Conservation (phyloP, 2,888 invertebrate genomes). For the Pelosia muscerda region DNA sequence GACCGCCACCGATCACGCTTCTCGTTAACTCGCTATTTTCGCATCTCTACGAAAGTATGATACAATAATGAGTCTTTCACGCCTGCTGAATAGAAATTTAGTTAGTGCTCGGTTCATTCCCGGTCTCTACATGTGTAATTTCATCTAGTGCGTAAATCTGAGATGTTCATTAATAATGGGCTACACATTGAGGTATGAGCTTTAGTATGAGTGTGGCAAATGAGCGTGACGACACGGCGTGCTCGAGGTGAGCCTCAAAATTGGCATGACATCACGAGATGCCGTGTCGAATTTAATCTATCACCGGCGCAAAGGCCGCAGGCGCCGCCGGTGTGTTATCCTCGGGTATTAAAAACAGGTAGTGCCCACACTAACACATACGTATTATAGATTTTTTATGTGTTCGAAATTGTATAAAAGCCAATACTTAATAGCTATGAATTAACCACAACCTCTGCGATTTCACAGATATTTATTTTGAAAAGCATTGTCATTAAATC, state of each 20-base stretch:
- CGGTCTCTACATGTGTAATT: slow-evolving; percentile 32
- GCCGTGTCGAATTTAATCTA: slow-evolving; percentile 86
- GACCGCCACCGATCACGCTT: slow-evolving; percentile 78
- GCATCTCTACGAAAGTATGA: slow-evolving; percentile 76
- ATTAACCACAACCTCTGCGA: slow-evolving; percentile 55
- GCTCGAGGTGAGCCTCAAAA: slow-evolving; percentile 71
- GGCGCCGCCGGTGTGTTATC: slow-evolving; percentile 71
- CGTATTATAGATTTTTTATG: slow-evolving; percentile 57
- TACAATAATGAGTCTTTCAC: slow-evolving; percentile 72
- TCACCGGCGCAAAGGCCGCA: slow-evolving; percentile 74
- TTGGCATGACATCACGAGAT: slow-evolving; percentile 86
- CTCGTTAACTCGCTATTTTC: slow-evolving; percentile 81
- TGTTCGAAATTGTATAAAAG: slow-evolving; percentile 61
- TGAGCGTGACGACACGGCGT: slow-evolving; percentile 77
- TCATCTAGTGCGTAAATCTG: slow-evolving; percentile 42
- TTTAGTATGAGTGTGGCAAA: slow-evolving; percentile 61
- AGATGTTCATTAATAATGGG: slow-evolving; percentile 66
- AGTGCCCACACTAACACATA: slow-evolving; percentile 74
- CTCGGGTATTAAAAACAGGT: slow-evolving; percentile 74
- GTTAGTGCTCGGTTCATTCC: slow-evolving; percentile 50
- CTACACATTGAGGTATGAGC: slow-evolving; percentile 61
- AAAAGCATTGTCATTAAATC: neutral
- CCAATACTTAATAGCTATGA: slow-evolving; percentile 59
- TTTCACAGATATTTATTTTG: neutral
- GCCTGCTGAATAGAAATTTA: slow-evolving; percentile 69